These are phyloP conservation scores for Molorchus minor DNA, from an alignment of 2,888 invertebrate genomes.

Conservation along the genomic window DNA sequence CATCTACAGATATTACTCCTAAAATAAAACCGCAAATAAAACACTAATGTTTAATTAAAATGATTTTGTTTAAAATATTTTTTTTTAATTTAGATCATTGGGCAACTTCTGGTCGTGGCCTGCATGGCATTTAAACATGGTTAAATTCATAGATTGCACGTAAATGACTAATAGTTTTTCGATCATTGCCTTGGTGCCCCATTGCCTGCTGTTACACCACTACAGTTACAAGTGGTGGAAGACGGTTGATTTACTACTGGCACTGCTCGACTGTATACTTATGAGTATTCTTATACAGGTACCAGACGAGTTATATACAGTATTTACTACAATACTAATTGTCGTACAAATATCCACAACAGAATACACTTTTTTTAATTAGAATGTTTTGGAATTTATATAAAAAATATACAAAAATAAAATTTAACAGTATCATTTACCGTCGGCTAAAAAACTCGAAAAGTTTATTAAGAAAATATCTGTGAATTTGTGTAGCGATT, in stretches of 20 bases:
- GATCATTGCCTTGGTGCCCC: constrained; percentile 59
- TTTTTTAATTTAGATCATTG: no score
- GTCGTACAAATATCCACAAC: constrained; percentile 22
- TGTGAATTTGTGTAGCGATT: constrained; percentile 12
- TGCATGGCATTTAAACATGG: constrained; percentile 23
- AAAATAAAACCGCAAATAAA: no score
- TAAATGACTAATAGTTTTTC: constrained; percentile 51
- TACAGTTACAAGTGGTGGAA: constrained; percentile 58
- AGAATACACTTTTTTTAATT: constrained; percentile 16
- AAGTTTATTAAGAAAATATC: constrained; percentile 15
- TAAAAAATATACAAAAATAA: constrained; percentile 35
- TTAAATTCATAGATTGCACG: constrained; percentile 51
- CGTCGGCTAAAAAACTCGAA: constrained; percentile 1
- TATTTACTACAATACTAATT: constrained; percentile 23
- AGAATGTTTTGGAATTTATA: constrained; percentile 39
- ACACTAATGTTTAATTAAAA: no score
- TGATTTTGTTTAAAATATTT: no score
- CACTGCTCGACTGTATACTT: constrained; percentile 55
- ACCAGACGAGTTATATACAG: constrained; percentile 60
- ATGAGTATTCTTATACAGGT: constrained; percentile 62
- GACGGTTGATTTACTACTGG: constrained; percentile 63
- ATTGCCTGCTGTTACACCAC: constrained; percentile 59
- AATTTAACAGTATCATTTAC: constrained; percentile 7
- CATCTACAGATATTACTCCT: no score
- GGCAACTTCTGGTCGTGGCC: no score